Conservation (phyloP, 2,888 invertebrate genomes). For the Apomyelois bistriatella region DNA sequence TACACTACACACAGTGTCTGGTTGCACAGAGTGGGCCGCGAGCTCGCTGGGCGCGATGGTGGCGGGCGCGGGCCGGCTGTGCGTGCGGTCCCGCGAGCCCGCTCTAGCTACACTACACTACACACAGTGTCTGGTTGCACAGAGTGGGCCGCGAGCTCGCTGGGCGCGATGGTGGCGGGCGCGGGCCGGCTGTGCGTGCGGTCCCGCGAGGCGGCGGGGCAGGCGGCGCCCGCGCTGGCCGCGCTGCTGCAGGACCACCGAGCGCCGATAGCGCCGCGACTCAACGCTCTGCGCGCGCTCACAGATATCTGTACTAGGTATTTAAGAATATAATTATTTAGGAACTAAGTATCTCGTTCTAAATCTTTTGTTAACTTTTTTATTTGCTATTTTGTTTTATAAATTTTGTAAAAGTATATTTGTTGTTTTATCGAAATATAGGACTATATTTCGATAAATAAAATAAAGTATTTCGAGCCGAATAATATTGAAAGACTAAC, state of each 20-base stretch:
- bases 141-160: conserved; percentile 39
- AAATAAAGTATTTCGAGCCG: no score
- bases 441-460: no score
- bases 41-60: conserved; percentile 45
- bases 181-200: conserved; percentile 82
- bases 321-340: no score
- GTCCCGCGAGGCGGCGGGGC: conserved; percentile 81
- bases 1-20: background rate
- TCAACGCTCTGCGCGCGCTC: conserved; percentile 84
- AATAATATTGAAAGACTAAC: no score
- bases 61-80: conserved; percentile 81
- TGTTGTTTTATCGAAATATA: no score
- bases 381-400: no score
- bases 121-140: no score
- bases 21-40: conserved; percentile 42
- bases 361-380: no score
- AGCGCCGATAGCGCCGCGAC: conserved; percentile 77
- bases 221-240: conserved; percentile 82
- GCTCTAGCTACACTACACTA: conserved; percentile 32
- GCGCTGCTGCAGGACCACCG: conserved; percentile 70
- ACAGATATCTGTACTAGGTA: conserved; percentile 84
- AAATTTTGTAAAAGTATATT: no score
- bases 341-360: no score
- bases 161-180: conserved; percentile 55
- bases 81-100: conserved; percentile 83